Base-by-base conservation (phyloP, 37 sponge, comb jelly and placozoan genomes). In the Spongia lamella region DNA sequence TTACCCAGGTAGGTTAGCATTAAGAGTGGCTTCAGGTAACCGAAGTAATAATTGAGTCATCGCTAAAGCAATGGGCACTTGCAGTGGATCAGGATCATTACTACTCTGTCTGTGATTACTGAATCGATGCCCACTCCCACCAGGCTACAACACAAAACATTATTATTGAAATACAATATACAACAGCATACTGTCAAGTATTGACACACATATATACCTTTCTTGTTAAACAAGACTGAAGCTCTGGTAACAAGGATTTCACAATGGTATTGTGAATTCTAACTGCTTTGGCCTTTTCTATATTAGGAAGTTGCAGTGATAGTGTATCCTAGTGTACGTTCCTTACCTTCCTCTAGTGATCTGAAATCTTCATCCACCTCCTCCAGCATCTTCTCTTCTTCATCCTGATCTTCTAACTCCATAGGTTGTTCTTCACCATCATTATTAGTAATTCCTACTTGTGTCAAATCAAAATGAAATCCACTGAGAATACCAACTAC, bases 1-100 rank as follows among this genome's bases (percentile, higher is more conserved):
- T 56, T 29, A 93, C 94, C 88, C 86, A 30, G 96, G 90, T 11
- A 92, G 74, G 38, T 89, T 89, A 11, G 59, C 26, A 38, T 92
- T 66, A 47, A 92, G 56, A 14, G 79, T 61, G 13, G 36, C 40
- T 47, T 88, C 73, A 9, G 96, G 96, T 1, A 95, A 80, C 14
- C 29, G 43, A 36, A 79, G 84, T 15, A 95, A 74, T 40, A 95
- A 82, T 35, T 95, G 89, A 27, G 93, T 89, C 65, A 89, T 84
- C 15, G 93, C 96, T 70, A 92, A 63, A 40, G 84, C 96, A 56
- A 95, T 61, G 39, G 96, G 96, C 0, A 85, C 84, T 14, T 89
- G 56, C 47, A 94, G 56, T 20, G 70, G 30, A 38, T 86, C 89
- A 14, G 84, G 66, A 9, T n/a, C 37, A 33, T 90, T 72, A 17